These are phyloP conservation scores for Gryllus longicercus DNA, from an alignment of 2,888 invertebrate genomes.

Conservation along the genomic window DNA sequence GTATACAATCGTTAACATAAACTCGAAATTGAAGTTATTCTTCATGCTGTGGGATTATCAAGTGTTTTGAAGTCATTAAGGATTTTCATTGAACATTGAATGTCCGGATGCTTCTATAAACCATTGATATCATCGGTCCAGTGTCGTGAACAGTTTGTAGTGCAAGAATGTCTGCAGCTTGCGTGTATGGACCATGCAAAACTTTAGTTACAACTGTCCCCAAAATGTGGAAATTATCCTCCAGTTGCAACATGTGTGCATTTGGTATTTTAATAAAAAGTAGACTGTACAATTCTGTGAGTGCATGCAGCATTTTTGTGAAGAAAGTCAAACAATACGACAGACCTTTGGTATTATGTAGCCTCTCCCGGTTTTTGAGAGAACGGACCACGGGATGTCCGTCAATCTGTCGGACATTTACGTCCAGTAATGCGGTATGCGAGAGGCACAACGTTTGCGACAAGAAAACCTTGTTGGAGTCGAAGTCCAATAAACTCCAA, in stretches of 20 bases:
- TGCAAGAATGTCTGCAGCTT: no score
- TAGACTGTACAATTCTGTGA: background rate
- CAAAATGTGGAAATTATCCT: background rate
- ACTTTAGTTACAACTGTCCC: background rate
- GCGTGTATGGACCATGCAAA: no score
- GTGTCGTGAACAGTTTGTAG: no score
- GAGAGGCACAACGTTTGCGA: background rate
- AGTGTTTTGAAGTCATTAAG: no score
- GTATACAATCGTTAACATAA: no score
- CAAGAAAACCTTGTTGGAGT: background rate
- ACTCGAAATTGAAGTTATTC: no score
- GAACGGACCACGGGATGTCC: background rate
- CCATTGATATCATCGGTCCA: no score
- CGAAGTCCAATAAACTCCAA: background rate
- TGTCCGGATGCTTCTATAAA: no score
- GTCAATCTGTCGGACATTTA: background rate
- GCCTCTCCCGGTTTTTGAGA: background rate
- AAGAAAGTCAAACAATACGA: background rate
- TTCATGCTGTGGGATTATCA: no score
- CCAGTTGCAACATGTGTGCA: background rate
- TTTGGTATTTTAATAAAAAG: background rate
- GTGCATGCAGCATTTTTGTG: background rate
- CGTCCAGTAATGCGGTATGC: background rate
- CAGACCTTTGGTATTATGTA: background rate
- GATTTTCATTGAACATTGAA: no score